Base-by-base conservation (phyloP, 2,888 invertebrate species). In the Coelopa pilipes region DNA sequence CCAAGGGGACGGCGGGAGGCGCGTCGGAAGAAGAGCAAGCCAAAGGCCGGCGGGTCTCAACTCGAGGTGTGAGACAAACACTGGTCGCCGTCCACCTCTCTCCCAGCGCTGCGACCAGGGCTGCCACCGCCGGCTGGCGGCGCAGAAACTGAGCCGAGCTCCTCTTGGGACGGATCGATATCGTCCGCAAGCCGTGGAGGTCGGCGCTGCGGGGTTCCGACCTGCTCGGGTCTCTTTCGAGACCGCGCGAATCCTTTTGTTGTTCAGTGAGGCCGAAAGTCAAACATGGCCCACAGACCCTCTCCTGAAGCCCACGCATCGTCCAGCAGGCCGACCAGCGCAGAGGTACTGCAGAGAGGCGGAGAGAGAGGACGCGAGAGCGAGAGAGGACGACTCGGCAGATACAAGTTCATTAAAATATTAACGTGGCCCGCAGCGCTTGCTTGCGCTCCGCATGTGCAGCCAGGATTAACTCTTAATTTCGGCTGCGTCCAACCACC, bases 31-130 rank as follows among this genome's bases (percentile, higher is more conserved):
- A 19, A 71, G 46, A n/a, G 34, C 34, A 45, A 71, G 55, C 45
- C 65, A 78, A 76, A 77, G 78, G 79, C 79, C 80, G 81, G 79
- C 81, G 80, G 81, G 80, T 80, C 81, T 81, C 81, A 81, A 81
- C 82, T 80, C 76, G 76, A 82, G 82, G 82, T 82, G 82, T 81
- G 79, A 80, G 78, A 77, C 76, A 81, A 80, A 79, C 82, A 81
- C 81, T 78, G 79, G 76, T 65, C 69, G 59, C 57, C 72, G 63
- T 67, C 67, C 73, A n/a, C n/a, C n/a, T n/a, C n/a, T n/a, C n/a
- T n/a, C n/a, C 74, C 74, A 67, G 59, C 72, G 74, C 73, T 63
- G 73, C 68, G 60, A 63, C 19, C 49, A 62, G 15, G 47, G 62
- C 21, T 46, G 55, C 19, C 46, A 60, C 17, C 50, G 62, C 17